Evolutionary conservation across 2,888 invertebrate genomes (phyloP), one percentile per base, ranked within the genome.

Genomic region (Dusona sp.): DNA sequence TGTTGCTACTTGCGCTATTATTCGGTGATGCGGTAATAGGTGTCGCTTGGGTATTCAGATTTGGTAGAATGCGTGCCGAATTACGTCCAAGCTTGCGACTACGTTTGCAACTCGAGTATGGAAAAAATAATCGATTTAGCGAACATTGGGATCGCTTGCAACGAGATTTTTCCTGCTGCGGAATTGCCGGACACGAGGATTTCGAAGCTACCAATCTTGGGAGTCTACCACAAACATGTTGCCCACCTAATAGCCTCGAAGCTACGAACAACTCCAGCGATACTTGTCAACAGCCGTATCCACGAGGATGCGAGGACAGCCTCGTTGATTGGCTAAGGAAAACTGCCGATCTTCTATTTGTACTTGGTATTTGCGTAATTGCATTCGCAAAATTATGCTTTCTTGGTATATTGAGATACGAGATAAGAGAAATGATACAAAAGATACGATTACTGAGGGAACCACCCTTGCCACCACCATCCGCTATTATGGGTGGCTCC

Each of bases 401-500:
- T 95, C 96, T 98, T 89, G 98, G 97, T 87, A 97, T 98, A 91
- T 95, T 98, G 90, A 96, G 97, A 86, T 97, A 97, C 95, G 98
- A 98, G 95, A 98, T 98, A 92, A 96, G 97, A 89, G 98, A 98
- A 94, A 98, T 98, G 98, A 98, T 98, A 92, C 97, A 98, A 94
- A 98, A 98, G 95, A 98, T 98, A 93, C 96, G 97, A 92, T 96
- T 98, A 93, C 95, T 98, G 87, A 96, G 92, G 33, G 94, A 93
- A 83, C 89, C 90, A 81, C 89, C 90, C 29, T 86, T 89, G 3
- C 88, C 89, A 36, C 88, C 89, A 11, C 79, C 86, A 6, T 85
- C 85, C 22, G 79, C 85, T 13, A 85, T 85, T 2, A 54, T 83
- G 29, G 80, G 87, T n/a, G 85, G 87, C 0, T 85, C 85, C 16